Evolutionary conservation across 2,113 vertebrate genomes (phyloP).

Genomic region (Grammomys dolichurus): DNA sequence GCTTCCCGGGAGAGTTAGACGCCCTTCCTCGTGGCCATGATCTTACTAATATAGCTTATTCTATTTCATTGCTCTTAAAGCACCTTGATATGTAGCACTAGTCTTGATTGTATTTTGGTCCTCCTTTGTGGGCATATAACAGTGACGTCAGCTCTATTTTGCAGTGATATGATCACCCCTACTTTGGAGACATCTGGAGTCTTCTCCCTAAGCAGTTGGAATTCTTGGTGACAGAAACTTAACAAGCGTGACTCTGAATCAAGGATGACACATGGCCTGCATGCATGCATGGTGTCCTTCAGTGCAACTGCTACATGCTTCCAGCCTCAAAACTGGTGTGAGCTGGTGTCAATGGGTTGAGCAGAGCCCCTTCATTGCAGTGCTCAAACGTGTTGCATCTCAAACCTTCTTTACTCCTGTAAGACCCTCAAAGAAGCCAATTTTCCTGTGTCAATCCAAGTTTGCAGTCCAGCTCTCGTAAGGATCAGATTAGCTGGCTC

Average conservation of each 20-base stretch:
- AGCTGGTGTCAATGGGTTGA: neutral
- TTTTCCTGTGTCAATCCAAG: neutral
- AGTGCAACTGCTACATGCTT: neutral
- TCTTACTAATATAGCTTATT: neutral
- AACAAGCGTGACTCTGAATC: neutral
- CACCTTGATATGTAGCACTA: neutral
- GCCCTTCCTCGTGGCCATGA: neutral
- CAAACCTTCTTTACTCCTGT: neutral
- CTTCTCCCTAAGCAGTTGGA: neutral
- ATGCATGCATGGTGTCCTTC: neutral
- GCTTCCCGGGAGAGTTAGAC: neutral
- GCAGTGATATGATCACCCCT: neutral
- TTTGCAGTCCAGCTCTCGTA: neutral
- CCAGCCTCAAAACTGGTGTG: neutral
- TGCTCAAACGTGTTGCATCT: neutral
- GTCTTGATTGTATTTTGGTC: neutral
- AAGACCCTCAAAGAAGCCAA: no score
- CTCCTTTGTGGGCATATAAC: neutral
- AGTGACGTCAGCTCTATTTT: neutral
- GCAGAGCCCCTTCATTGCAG: neutral
- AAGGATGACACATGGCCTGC: neutral
- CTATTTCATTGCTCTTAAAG: neutral
- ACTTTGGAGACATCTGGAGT: neutral
- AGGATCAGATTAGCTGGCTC: neutral
- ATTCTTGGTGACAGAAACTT: no score